Base-by-base conservation (phyloP, 2,113 vertebrate genomes). In the Anseranas semipalmata region DNA sequence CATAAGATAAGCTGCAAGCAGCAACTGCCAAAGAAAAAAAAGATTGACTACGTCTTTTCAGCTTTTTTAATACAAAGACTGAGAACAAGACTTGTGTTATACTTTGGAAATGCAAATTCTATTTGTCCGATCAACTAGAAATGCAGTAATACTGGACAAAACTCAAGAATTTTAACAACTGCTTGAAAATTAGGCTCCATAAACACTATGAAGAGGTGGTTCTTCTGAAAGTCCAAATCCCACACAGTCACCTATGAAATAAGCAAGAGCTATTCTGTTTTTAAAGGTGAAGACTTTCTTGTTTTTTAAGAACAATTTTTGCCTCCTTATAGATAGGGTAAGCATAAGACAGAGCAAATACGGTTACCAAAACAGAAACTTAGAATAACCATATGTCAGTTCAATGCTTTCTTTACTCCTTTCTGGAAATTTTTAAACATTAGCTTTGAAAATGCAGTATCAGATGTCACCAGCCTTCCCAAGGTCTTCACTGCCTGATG, bases 31-130 rank as follows among this genome's bases (percentile, higher is more conserved):
- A 12, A 62, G 25, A 22, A 11, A 87, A 87, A 84, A 70, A 21
- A 1, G 59, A 39, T 1, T 27, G 1, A 73, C 11, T 2, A 0
- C 5, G 7, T 43, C 5, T 85, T 77, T 71, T 75, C 70, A 25
- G 24, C 15, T 68, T 73, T 86, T 78, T 78, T 87, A 84, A 66
- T 39, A 41, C 13, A 82, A 82, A 74, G 15, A 72, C 5, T 13
- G 73, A 77, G 10, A 20, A 7, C 22, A 50, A 50, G 48, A 50
- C 24, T 50, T 50, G 48, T 50, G 48, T 50, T 50, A 50, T 25
- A 25, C 48, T 50, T 24, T 50, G 48, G 48, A 50, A 50, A 50
- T 24, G 22, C 50, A 52, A 25, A 53, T 59, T 60, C 52, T 37
- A 39, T 10, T 2, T 4, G 4, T 19, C n/a, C 32, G 3, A 41